A percentile compares a stretch with the other conserved stretches of the same genome.
These are phyloP conservation scores for Hydractinia symbiolongicarpus DNA, from an alignment of 30 jellyfish, hydroid and myxozoan genomes.

Conservation along the genomic window DNA sequence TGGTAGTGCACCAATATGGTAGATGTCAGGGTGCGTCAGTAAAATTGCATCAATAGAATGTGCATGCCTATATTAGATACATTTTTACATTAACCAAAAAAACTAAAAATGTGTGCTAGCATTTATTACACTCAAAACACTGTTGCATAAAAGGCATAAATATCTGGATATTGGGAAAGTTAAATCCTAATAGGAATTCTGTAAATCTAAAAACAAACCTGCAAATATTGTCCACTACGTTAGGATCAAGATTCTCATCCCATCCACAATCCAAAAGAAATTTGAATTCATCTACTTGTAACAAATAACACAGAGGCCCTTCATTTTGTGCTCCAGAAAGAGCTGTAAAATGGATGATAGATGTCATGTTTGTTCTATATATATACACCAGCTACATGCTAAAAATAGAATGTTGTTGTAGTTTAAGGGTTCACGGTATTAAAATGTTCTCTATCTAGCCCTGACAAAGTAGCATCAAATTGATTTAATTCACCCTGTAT, in stretches of 20 bases:
- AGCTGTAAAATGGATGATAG: slow-evolving; percentile 81
- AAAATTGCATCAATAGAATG: slow-evolving; percentile 90
- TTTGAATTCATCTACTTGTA: slow-evolving; percentile 94
- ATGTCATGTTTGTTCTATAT: slow-evolving; percentile 50
- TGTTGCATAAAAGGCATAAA: no score
- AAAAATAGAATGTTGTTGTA: no score
- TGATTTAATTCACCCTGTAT: no score
- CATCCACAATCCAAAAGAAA: slow-evolving; percentile 94
- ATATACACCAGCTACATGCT: no score
- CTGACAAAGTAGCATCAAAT: no score
- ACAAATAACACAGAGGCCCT: slow-evolving; percentile 74
- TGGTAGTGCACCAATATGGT: slow-evolving; percentile 98
- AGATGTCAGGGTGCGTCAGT: slow-evolving; percentile 86
- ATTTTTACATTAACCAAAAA: no score
- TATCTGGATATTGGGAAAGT: no score
- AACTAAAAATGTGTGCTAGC: no score
- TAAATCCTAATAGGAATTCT: no score
- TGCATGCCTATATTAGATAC: slow-evolving; percentile 37
- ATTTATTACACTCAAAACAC: no score
- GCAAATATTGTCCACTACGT: slow-evolving; percentile 53
- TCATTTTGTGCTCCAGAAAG: slow-evolving; percentile 98
- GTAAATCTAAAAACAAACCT: slow-evolving; percentile 22
- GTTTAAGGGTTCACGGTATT: no score
- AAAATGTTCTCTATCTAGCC: no score
- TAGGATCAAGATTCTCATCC: slow-evolving; percentile 74